phyloP scores from a whole-genome alignment of 2,888 invertebrate genomes.

The Pterobdella sp. region DNA sequence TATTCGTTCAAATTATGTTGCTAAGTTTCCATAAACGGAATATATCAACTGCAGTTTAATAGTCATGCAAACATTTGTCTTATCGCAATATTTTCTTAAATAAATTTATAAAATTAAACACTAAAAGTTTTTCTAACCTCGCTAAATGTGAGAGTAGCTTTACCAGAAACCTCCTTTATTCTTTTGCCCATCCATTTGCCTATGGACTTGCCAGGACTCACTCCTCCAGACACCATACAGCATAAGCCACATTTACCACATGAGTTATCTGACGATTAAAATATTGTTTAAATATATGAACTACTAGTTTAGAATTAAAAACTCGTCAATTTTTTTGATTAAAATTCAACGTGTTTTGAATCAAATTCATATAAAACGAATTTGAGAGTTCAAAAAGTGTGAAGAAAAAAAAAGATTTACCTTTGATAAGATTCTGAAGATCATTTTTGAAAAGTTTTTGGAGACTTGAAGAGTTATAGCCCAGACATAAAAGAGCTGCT shows the following conservation, averaged over 20 bases:
- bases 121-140: slow-evolving; percentile 30
- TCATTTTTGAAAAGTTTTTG: slow-evolving; percentile 34
- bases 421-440: slow-evolving; percentile 30
- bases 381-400: not conserved
- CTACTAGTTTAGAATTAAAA: not conserved
- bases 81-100: too few species aligned
- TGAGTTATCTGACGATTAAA: not conserved
- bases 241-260: slow-evolving; percentile 8
- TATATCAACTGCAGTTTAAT: too few species aligned
- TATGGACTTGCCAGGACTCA: slow-evolving; percentile 38
- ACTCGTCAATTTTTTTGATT: not conserved
- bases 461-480: slow-evolving; percentile 36
- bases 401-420: slow-evolving; percentile 4
- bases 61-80: too few species aligned
- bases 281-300: not conserved
- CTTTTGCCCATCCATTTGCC: slow-evolving; percentile 44
- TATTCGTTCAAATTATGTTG: too few species aligned
- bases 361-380: not conserved
- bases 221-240: slow-evolving; percentile 31
- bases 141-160: slow-evolving; percentile 38
- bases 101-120: not conserved
- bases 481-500: slow-evolving; percentile 36
- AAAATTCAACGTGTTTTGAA: not conserved
- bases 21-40: too few species aligned
- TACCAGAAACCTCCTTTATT: slow-evolving; percentile 38